phyloP scores from a whole-genome alignment of 2,888 invertebrate species.

The Pristionchus mayeri region DNA sequence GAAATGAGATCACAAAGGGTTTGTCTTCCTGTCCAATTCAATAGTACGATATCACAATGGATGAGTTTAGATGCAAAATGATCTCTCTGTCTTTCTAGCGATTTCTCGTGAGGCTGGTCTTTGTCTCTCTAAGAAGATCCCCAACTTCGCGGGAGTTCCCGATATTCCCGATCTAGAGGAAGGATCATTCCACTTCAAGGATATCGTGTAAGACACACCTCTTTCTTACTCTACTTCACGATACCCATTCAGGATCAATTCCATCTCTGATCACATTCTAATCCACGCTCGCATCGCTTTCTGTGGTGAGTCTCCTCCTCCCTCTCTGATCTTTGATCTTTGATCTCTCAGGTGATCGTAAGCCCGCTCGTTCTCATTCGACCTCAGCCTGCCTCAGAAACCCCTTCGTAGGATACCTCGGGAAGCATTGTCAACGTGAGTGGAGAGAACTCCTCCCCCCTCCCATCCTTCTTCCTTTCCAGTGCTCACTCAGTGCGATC shows the following conservation, averaged over 20 bases:
- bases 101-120: constrained; percentile 73
- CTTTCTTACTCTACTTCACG: not conserved
- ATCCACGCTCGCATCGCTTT: constrained; percentile 74
- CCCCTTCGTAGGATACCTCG: constrained; percentile 73
- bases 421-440: constrained; percentile 70
- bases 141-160: constrained; percentile 73
- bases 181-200: constrained; percentile 71
- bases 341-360: constrained; percentile 63
- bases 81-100: constrained; percentile 55
- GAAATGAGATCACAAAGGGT: constrained; percentile 71
- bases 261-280: constrained; percentile 75
- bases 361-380: constrained; percentile 70
- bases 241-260: constrained; percentile 69
- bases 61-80: no score
- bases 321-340: not conserved
- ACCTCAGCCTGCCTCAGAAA: constrained; percentile 70
- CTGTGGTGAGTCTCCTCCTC: constrained; percentile 59
- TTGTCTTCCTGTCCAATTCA: not conserved
- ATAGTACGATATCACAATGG: no score
- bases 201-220: constrained; percentile 68
- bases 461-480: not conserved
- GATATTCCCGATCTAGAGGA: constrained; percentile 75
- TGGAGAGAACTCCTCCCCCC: not conserved
- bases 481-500: constrained; percentile 61
- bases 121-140: constrained; percentile 71